Conservation (phyloP, 2,797 vertebrate species). For the Eidolon dupreanum region DNA sequence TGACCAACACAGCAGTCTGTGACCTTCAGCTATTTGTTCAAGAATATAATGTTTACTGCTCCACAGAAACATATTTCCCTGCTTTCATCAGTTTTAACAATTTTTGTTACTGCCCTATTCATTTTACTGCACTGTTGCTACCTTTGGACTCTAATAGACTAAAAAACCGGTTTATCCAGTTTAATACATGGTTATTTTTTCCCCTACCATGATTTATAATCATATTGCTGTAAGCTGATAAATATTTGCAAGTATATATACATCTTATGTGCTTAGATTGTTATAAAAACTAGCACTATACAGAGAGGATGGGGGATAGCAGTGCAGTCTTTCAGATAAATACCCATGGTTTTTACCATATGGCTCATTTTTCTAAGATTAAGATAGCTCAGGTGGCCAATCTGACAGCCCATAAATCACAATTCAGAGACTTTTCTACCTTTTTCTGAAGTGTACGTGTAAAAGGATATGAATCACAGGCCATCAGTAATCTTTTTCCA, state of each 20-base stretch:
- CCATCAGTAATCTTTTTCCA: neutral
- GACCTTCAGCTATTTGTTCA: neutral
- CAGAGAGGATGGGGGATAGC: neutral
- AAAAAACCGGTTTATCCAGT: slow-evolving; percentile 78
- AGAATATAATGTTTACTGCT: neutral
- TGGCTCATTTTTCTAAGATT: neutral
- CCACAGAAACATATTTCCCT: neutral
- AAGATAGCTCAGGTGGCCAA: neutral
- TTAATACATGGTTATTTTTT: slow-evolving; percentile 50
- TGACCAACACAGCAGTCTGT: neutral
- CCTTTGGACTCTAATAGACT: slow-evolving; percentile 63
- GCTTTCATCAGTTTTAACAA: slow-evolving; percentile 30
- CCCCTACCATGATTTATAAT: neutral
- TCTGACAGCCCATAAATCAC: neutral
- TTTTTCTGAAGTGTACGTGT: neutral
- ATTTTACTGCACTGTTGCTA: slow-evolving; percentile 60
- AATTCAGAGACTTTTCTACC: neutral
- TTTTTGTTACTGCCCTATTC: slow-evolving; percentile 44
- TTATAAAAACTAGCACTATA: neutral
- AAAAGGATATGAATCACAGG: neutral
- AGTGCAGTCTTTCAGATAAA: neutral
- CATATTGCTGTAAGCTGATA: neutral
- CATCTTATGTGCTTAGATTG: slow-evolving; percentile 12
- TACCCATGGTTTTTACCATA: neutral
- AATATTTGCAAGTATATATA: neutral